Percentiles rank a stretch among this genome's conserved stretches.
These are phyloP conservation scores for Lysandra bellargus DNA, from an alignment of 2,888 invertebrate species.

Conservation along the genomic window DNA sequence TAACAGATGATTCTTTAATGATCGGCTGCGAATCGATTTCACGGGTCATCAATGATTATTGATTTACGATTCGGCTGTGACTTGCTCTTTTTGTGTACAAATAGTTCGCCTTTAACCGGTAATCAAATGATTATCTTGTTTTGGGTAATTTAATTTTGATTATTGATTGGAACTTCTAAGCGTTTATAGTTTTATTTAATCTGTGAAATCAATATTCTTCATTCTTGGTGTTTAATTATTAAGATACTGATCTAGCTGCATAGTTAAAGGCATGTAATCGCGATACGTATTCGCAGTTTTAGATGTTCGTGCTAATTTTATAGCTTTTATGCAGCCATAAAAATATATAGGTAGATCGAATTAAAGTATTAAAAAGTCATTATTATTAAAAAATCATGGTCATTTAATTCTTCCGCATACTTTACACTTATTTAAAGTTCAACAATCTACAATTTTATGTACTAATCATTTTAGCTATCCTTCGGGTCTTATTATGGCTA, in stretches of 20 bases:
- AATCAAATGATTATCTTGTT: conserved; percentile 56
- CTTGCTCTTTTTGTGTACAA: conserved; percentile 61
- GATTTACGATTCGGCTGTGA: conserved; percentile 72
- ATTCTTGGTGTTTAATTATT: neutral
- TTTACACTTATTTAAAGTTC: neutral
- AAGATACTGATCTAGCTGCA: neutral
- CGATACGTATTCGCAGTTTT: neutral
- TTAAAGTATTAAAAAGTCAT: no score
- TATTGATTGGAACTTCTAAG: conserved; percentile 35
- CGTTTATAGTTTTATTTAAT: conserved; percentile 24
- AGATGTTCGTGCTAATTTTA: neutral
- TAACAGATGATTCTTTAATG: conserved; percentile 76
- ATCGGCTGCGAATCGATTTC: conserved; percentile 71
- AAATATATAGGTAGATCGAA: neutral
- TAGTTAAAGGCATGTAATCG: neutral
- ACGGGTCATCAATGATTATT: conserved; percentile 70
- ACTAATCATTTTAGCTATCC: no score
- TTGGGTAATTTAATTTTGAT: conserved; percentile 37
- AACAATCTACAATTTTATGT: no score
- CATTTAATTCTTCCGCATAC: neutral
- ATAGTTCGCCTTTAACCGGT: conserved; percentile 46
- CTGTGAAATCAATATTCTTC: conserved; percentile 22
- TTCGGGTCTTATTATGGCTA: no score
- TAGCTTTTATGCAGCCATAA: neutral
- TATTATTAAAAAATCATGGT: neutral